Percentiles rank a stretch among this genome's conserved stretches.
These are phyloP conservation scores for Brachyptera risi DNA, from an alignment of 2,888 invertebrate genomes.

Conservation along the genomic window DNA sequence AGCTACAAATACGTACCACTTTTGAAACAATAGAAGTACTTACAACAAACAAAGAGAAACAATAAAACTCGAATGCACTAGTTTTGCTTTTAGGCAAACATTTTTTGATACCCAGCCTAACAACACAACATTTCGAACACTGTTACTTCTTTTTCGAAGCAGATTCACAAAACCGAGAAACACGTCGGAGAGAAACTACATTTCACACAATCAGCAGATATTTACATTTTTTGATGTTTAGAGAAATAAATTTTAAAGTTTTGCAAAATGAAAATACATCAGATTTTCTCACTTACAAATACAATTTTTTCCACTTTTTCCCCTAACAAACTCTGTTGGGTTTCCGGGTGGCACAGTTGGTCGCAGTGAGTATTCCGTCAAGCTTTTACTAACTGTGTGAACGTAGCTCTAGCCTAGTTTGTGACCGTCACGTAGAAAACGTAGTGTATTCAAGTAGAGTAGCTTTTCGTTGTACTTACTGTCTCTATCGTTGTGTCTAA, in stretches of 20 bases:
- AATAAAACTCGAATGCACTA: background rate
- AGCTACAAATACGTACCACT: too few relatives aligned
- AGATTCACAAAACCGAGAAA: conserved; percentile 9
- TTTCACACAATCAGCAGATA: conserved; percentile 29
- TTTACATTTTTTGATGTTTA: conserved; percentile 22
- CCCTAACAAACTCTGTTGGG: conserved; percentile 65
- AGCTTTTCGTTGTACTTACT: conserved; percentile 5
- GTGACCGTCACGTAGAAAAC: background rate
- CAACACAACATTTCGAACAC: background rate
- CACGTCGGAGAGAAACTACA: conserved; percentile 21
- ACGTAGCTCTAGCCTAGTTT: conserved; percentile 11
- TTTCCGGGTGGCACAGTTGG: conserved; percentile 63
- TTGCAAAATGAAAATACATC: conserved; percentile 31
- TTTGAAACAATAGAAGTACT: too few relatives aligned
- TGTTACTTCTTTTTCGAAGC: conserved; percentile 15
- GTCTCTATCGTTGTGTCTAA: too few relatives aligned
- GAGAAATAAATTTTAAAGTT: conserved; percentile 26
- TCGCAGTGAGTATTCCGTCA: conserved; percentile 60
- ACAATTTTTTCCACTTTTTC: conserved; percentile 52
- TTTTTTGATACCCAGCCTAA: background rate
- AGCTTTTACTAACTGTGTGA: conserved; percentile 30
- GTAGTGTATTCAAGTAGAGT: conserved; percentile 1
- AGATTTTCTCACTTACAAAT: conserved; percentile 41
- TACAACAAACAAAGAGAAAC: too few relatives aligned
- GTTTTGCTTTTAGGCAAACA: conserved; percentile 14